These are phyloP conservation scores for Eidolon helvum DNA, from an alignment of 2,113 vertebrate genomes.

Conservation along the genomic window DNA sequence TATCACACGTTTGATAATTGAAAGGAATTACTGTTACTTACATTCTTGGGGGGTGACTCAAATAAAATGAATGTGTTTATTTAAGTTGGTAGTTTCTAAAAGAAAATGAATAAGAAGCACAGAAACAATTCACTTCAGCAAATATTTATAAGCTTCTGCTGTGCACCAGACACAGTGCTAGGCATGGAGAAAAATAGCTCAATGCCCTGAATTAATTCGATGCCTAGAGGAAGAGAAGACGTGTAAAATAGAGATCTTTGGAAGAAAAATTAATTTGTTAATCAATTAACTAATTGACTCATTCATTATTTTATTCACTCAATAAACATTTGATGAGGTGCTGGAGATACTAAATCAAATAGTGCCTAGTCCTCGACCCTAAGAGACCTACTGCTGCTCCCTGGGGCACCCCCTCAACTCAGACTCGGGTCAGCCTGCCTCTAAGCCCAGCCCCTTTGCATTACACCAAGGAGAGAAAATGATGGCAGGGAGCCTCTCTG, in stretches of 20 bases:
- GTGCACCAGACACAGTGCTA: background rate
- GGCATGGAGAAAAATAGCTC: background rate
- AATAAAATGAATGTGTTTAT: background rate
- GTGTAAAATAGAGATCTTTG: background rate
- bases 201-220: background rate
- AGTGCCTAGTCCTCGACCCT: background rate
- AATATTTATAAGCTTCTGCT: background rate
- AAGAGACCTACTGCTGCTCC: background rate
- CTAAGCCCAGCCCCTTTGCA: background rate
- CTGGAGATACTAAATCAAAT: background rate
- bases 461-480: background rate
- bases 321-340: background rate
- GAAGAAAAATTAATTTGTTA: background rate
- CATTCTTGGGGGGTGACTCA: background rate
- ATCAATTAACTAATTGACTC: background rate
- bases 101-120: background rate
- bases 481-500: background rate
- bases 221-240: background rate
- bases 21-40: constrained; percentile 12
- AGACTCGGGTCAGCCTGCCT: background rate
- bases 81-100: background rate
- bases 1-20: background rate
- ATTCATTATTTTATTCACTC: constrained; percentile 27
- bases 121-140: background rate
- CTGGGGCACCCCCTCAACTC: background rate